A percentile compares a stretch with the other conserved stretches of the same genome.
These are phyloP conservation scores for Pipa parva DNA, from an alignment of 2,113 vertebrate genomes.

Conservation along the genomic window DNA sequence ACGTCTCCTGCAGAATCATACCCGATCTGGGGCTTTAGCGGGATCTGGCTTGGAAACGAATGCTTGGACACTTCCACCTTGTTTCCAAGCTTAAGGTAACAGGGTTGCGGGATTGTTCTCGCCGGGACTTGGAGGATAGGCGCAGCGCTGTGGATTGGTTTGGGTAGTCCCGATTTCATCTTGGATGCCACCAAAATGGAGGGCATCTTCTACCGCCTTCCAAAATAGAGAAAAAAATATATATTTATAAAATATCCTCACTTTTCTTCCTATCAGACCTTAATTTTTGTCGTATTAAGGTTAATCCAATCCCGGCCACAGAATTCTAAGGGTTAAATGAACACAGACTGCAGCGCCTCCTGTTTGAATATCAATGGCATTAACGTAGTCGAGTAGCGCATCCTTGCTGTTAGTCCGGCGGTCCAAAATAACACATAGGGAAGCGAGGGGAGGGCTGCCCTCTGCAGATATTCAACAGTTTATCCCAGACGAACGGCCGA, in stretches of 20 bases:
- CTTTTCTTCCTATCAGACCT: constrained; percentile 43
- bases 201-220: constrained; percentile 85
- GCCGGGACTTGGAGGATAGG: constrained; percentile 82
- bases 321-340: background rate
- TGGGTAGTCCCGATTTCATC: constrained; percentile 97
- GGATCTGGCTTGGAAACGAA: constrained; percentile 67
- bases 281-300: background rate
- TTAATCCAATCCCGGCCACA: too few species aligned
- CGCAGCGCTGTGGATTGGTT: constrained; percentile 87
- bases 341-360: background rate
- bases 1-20: constrained; percentile 60
- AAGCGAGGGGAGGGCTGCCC: constrained; percentile 1
- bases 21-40: constrained; percentile 68
- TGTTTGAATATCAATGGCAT: background rate
- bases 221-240: too few species aligned
- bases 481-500: constrained; percentile 42
- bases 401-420: background rate
- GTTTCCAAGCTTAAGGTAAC: constrained; percentile 72
- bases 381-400: background rate
- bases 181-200: constrained; percentile 90
- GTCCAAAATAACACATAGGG: background rate
- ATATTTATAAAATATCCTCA: too few species aligned
- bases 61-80: constrained; percentile 75
- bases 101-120: constrained; percentile 73
- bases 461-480: constrained; percentile 44